Evolutionary conservation across 2,797 vertebrate species (phyloP).

Genomic region (Enteromius mattozi): DNA sequence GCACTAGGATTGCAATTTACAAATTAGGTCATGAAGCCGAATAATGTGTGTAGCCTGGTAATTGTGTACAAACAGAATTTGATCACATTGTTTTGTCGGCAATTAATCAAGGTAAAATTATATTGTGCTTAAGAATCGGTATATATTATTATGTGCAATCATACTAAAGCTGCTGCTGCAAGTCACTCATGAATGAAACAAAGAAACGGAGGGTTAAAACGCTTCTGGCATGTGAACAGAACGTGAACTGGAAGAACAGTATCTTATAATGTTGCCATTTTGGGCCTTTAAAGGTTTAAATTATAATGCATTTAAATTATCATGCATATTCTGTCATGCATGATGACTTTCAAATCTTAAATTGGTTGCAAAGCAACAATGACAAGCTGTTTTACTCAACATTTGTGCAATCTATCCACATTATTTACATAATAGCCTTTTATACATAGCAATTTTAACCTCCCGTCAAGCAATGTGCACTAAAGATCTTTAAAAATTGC

Average conservation of each 20-base stretch:
- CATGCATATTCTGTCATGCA: not conserved
- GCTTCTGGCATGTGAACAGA: not conserved
- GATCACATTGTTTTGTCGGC: not conserved
- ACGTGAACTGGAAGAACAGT: not conserved
- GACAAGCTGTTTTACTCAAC: not conserved
- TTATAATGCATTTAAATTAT: not conserved
- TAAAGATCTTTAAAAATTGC: not conserved
- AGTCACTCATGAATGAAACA: constrained; percentile 43
- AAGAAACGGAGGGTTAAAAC: constrained; percentile 20
- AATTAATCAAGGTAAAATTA: not conserved
- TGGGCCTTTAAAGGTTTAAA: not conserved
- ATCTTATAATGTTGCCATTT: not conserved
- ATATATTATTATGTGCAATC: not conserved
- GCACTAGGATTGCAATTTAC: not conserved
- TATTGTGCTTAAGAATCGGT: not conserved
- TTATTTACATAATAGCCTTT: not conserved
- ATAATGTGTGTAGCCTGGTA: not conserved
- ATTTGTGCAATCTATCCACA: constrained; percentile 1
- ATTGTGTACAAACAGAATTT: not conserved
- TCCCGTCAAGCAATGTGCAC: not conserved
- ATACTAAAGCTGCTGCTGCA: not conserved
- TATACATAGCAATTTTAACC: not conserved
- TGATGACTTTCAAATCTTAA: not conserved
- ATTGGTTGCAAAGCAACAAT: not conserved
- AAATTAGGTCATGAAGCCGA: constrained; percentile 2